Evolutionary conservation across 2,113 vertebrate genomes (phyloP).

Genomic region (Actinemys pallida): DNA sequence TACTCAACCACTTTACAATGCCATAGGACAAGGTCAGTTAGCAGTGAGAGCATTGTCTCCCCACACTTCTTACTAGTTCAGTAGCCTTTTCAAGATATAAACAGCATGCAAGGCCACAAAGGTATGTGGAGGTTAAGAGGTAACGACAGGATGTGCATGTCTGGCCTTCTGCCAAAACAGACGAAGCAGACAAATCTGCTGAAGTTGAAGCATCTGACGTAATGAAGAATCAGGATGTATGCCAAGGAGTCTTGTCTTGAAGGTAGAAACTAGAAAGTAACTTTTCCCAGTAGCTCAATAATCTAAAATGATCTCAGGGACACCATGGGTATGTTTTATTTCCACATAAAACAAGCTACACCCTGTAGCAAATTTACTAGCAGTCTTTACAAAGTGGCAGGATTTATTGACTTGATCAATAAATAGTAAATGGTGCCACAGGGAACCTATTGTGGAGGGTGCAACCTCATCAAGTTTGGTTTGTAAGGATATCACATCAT

Average conservation of each 20-base stretch:
- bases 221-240: neutral
- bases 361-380: neutral
- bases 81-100: neutral
- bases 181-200: neutral
- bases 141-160: neutral
- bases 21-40: neutral
- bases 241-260: neutral
- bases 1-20: neutral
- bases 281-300: neutral
- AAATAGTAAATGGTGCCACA: neutral
- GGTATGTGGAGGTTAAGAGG: neutral
- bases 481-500: neutral
- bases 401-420: neutral
- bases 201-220: neutral
- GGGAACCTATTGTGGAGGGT: neutral
- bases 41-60: accelerated
- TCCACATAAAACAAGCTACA: neutral
- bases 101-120: neutral
- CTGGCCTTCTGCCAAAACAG: neutral
- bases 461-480: neutral
- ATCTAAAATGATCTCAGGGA: neutral
- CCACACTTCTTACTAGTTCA: neutral
- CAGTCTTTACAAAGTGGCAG: neutral
- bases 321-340: neutral
- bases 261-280: neutral